phyloP scores from a whole-genome alignment of 2,113 vertebrate species.

The Actinemys pallida region DNA sequence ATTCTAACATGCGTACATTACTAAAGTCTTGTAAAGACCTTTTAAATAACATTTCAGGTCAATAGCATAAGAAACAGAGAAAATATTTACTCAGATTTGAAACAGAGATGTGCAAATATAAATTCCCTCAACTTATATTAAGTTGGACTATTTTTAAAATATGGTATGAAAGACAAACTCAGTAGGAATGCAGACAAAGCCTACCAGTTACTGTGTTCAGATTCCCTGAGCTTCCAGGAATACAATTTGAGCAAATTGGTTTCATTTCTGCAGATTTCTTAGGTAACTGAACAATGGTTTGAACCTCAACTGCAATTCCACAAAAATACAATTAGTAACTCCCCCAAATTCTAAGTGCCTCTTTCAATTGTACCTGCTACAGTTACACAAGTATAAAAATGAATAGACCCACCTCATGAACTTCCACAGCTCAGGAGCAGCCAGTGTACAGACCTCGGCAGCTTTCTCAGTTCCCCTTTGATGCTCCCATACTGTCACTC shows the following conservation, averaged over 20 bases:
- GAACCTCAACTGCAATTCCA: neutral
- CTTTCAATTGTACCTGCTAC: conserved; percentile 4
- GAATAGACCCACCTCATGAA: neutral
- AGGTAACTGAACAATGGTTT: conserved; percentile 2
- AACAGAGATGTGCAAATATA: neutral
- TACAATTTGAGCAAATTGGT: conserved; percentile 9
- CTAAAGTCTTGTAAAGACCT: conserved; percentile 1
- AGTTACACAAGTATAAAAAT: neutral
- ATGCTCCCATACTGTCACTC: neutral
- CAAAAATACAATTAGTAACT: conserved; percentile 32
- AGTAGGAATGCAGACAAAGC: conserved; percentile 49
- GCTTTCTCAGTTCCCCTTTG: neutral
- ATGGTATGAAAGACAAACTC: neutral
- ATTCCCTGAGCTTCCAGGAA: neutral
- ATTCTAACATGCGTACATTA: neutral
- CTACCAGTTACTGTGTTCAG: conserved; percentile 41
- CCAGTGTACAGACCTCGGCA: neutral
- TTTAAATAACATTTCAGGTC: conserved; percentile 2
- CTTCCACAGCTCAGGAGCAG: conserved; percentile 46
- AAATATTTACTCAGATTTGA: neutral
- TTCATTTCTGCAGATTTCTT: conserved; percentile 34
- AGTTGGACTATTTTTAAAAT: conserved; percentile 61
- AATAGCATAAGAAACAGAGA: neutral
- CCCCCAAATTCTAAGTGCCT: conserved; percentile 51
- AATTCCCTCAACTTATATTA: conserved; percentile 59